Percentiles rank a stretch among this genome's conserved stretches.
Conservation (phyloP, 2,888 invertebrate genomes). For the Ceriagrion tenellum region DNA sequence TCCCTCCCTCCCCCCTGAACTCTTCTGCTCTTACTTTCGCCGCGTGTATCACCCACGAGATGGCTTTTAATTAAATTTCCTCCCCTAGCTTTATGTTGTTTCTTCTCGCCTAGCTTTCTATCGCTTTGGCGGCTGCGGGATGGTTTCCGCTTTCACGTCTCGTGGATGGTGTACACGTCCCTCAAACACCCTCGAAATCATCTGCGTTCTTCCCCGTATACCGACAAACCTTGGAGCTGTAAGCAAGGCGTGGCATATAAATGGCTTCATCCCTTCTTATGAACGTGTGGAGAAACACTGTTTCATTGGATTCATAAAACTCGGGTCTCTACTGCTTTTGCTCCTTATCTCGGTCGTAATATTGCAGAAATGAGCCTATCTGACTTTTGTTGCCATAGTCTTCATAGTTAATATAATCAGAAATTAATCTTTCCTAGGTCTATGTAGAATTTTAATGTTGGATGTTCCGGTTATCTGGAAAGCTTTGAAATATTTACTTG, state of each 20-base stretch:
- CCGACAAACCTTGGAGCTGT: too few relatives aligned
- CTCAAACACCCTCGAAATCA: not conserved
- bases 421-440: too few relatives aligned
- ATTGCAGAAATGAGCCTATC: too few relatives aligned
- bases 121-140: not conserved
- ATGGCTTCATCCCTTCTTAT: not conserved
- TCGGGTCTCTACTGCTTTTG: not conserved
- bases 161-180: not conserved
- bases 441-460: too few relatives aligned
- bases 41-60: not conserved
- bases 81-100: not conserved
- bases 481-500: too few relatives aligned
- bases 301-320: not conserved
- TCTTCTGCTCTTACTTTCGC: not conserved
- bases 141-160: not conserved
- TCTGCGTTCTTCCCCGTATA: not conserved
- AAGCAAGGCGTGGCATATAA: too few relatives aligned
- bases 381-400: too few relatives aligned
- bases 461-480: too few relatives aligned
- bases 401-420: too few relatives aligned
- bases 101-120: not conserved
- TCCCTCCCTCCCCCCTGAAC: not conserved
- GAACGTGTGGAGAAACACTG: not conserved
- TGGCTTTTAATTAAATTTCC: constrained; percentile 29
- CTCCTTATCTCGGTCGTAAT: too few relatives aligned